These are phyloP conservation scores for Stichodactyla helianthus DNA, from an alignment of 64 coral and sea anemone species.

Conservation along the genomic window DNA sequence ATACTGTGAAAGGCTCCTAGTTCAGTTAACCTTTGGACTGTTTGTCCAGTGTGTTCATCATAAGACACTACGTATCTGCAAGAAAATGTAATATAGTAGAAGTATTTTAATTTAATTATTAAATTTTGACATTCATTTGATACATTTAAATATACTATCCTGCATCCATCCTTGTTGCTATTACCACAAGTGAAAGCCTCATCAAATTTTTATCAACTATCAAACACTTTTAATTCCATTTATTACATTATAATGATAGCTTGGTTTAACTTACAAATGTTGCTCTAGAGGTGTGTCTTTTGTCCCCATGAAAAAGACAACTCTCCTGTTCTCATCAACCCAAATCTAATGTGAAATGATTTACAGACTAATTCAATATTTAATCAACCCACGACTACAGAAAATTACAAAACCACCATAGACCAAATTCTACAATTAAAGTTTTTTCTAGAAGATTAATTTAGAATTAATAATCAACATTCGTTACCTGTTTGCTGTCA, in stretches of 20 bases:
- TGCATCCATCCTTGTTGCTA: too few species aligned
- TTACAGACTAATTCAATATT: neutral
- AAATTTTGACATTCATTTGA: too few species aligned
- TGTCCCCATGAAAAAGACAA: slow-evolving; percentile 94
- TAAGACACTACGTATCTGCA: slow-evolving; percentile 68
- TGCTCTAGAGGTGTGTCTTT: slow-evolving; percentile 92
- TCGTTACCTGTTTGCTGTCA: slow-evolving; percentile 68
- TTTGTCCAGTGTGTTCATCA: neutral
- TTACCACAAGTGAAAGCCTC: too few species aligned
- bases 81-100: neutral
- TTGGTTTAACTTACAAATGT: slow-evolving; percentile 78
- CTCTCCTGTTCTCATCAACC: slow-evolving; percentile 78
- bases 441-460: too few species aligned
- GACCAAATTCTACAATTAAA: too few species aligned
- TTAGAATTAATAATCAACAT: too few species aligned
- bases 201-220: too few species aligned
- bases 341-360: slow-evolving; percentile 57
- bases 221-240: too few species aligned
- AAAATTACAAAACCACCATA: too few species aligned
- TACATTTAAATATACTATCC: too few species aligned
- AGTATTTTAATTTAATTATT: too few species aligned
- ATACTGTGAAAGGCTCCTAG: slow-evolving; percentile 47
- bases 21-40: slow-evolving; percentile 47
- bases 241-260: neutral
- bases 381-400: too few species aligned